These are phyloP conservation scores for Luehdorfia chinensis DNA, from an alignment of 1,140 invertebrate genomes.

Conservation along the genomic window DNA sequence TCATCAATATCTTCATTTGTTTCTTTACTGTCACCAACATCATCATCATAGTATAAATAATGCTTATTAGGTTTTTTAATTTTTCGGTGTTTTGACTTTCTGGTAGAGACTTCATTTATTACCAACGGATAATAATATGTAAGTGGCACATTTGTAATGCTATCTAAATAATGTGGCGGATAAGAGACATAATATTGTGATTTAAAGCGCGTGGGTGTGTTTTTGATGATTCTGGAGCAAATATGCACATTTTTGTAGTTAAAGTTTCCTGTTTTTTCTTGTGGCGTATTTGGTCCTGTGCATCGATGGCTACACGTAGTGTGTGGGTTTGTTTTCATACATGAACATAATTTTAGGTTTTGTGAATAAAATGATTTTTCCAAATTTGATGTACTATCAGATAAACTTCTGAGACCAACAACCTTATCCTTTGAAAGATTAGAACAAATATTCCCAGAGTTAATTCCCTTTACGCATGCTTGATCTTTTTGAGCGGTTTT, in stretches of 20 bases:
- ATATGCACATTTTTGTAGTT: too few relatives aligned
- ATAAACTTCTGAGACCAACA: conserved; percentile 40
- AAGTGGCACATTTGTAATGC: not conserved
- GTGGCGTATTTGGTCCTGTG: conserved; percentile 13
- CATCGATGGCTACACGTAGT: conserved; percentile 25
- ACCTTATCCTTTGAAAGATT: conserved; percentile 30
- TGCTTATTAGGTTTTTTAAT: not conserved
- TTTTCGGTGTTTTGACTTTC: conserved; percentile 10
- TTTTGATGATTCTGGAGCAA: not conserved
- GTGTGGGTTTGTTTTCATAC: conserved; percentile 28
- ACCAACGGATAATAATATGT: conserved; percentile 3
- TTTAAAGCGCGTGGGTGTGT: not conserved
- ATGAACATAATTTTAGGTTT: conserved; percentile 26
- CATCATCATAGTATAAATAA: conserved; percentile 14
- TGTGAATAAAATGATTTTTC: conserved; percentile 2
- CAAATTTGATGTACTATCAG: conserved; percentile 10
- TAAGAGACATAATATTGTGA: not conserved
- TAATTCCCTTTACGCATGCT: not conserved
- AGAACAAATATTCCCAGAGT: not conserved
- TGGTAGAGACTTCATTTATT: conserved; percentile 1
- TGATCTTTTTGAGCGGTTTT: too few relatives aligned
- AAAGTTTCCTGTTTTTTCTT: not conserved
- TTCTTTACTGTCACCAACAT: conserved; percentile 1
- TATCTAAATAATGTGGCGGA: not conserved
- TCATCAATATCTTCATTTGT: conserved; percentile 1